These are phyloP conservation scores for Zoroaster sp. DNA, from an alignment of 53 echinoderm and acorn worm species.

Conservation along the genomic window DNA sequence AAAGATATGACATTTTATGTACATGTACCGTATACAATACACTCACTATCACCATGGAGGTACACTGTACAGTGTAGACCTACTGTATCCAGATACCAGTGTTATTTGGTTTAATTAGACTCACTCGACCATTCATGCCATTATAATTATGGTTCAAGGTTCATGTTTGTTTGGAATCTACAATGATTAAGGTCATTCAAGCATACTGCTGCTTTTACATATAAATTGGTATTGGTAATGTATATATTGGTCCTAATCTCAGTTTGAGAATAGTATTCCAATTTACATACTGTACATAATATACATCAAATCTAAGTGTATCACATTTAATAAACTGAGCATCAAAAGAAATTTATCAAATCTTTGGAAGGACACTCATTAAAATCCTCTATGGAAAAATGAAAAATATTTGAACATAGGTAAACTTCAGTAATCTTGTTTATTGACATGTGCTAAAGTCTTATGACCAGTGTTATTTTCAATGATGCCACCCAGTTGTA, in stretches of 20 bases:
- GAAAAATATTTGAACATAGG: no score
- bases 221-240: background rate
- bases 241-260: background rate
- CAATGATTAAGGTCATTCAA: no score
- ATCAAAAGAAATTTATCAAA: no score
- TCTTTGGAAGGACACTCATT: no score
- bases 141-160: no score
- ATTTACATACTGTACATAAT: background rate
- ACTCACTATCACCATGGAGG: background rate
- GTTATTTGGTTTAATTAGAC: background rate
- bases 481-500: no score
- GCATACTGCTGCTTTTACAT: background rate
- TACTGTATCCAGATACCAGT: no score
- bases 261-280: background rate
- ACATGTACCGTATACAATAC: background rate
- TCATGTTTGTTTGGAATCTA: no score
- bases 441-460: no score
- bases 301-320: background rate
- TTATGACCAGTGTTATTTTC: no score
- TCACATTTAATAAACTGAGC: background rate
- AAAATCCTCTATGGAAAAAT: no score
- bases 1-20: background rate
- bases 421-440: no score
- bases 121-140: background rate
- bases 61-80: background rate